A percentile compares a stretch with the other conserved stretches of the same genome.
Conservation (phyloP, 2,113 vertebrate genomes). For the Gambusia holbrooki region DNA sequence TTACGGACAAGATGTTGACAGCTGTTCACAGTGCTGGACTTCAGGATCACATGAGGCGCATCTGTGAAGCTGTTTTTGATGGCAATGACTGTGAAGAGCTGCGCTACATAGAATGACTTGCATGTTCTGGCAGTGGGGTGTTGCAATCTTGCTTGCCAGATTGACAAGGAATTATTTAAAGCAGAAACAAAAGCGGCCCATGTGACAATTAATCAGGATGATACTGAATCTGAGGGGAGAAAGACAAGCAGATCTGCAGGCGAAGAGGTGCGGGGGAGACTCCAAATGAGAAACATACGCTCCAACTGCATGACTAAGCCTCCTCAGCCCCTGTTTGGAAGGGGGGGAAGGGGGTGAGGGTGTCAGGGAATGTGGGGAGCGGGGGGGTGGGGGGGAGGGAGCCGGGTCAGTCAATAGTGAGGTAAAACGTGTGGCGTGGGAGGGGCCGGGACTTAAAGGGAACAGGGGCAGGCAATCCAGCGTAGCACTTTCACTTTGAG, state of each 20-base stretch:
- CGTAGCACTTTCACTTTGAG: conserved; percentile 79
- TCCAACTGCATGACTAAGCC: conserved; percentile 76
- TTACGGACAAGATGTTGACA: conserved; percentile 31
- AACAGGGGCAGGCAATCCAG: conserved; percentile 61
- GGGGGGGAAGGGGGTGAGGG: conserved; percentile 38
- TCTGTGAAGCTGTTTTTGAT: not conserved
- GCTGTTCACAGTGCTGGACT: conserved; percentile 18
- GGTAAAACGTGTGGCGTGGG: conserved; percentile 76
- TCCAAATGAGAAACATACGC: conserved; percentile 78
- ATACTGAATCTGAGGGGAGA: conserved; percentile 32
- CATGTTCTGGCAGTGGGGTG: conserved; percentile 37
- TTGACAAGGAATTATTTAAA: conserved; percentile 11
- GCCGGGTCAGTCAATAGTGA: conserved; percentile 70
- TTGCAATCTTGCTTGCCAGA: conserved; percentile 37
- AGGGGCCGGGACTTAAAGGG: conserved; percentile 72
- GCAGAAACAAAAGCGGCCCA: conserved; percentile 6
- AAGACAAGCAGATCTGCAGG: conserved; percentile 42
- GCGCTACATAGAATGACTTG: conserved; percentile 50
- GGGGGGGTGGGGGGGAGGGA: conserved; percentile 60
- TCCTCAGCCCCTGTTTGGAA: conserved; percentile 52
- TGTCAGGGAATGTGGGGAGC: conserved; percentile 61
- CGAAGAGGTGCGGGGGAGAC: conserved; percentile 64
- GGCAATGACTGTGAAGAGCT: conserved; percentile 14
- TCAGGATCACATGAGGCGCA: conserved; percentile 11
- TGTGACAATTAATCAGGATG: conserved; percentile 57